phyloP scores from a whole-genome alignment of 2,888 invertebrate species.

The Hartigia nigra region DNA sequence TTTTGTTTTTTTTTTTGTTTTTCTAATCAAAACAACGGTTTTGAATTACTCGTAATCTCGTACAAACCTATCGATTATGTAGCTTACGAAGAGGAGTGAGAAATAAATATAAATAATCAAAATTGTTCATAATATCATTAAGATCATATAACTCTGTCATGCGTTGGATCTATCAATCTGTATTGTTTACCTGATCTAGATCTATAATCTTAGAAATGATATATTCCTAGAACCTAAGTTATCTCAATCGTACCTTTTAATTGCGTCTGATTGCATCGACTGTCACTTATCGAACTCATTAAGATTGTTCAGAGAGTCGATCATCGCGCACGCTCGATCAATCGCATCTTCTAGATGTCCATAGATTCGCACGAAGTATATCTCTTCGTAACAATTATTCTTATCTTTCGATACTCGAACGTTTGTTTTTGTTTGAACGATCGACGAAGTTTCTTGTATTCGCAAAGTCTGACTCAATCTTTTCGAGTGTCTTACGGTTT shows the following conservation, averaged over 20 bases:
- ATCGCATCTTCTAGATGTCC: conserved; percentile 37
- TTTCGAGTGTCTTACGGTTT: background rate
- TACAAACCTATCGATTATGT: background rate
- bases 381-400: conserved; percentile 35
- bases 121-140: background rate
- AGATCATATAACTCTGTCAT: background rate
- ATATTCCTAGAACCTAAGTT: background rate
- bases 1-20: too few relatives aligned
- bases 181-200: background rate
- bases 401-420: conserved; percentile 3
- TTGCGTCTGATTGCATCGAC: background rate
- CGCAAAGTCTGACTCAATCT: background rate
- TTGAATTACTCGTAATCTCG: background rate
- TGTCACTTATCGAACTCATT: conserved; percentile 27
- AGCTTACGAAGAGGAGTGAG: background rate
- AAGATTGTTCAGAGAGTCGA: conserved; percentile 44
- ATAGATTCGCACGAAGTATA: conserved; percentile 43
- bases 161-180: background rate
- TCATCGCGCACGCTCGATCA: conserved; percentile 31
- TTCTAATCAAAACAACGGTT: background rate
- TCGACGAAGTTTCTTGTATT: background rate
- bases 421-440: background rate
- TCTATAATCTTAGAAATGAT: background rate
- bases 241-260: background rate
- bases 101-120: background rate